Evolutionary conservation across 1,140 invertebrate genomes (phyloP).

Genomic region (Adelges cooleyi): DNA sequence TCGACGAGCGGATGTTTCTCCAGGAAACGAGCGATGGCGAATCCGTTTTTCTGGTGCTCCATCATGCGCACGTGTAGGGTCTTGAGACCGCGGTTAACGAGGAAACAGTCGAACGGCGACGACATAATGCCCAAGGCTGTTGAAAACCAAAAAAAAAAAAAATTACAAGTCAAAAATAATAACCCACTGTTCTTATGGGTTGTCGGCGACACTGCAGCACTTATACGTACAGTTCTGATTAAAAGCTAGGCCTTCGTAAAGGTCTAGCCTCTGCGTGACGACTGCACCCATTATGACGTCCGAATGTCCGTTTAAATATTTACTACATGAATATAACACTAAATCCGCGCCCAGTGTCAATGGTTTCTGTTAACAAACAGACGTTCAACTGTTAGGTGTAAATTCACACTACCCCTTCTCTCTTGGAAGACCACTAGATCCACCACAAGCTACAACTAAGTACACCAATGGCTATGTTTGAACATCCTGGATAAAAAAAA

Average conservation of each 20-base stretch:
- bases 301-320: constrained; percentile 97
- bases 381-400: too few species aligned
- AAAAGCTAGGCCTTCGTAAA: constrained; percentile 64
- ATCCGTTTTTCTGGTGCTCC: constrained; percentile 65
- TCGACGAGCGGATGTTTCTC: constrained; percentile 64
- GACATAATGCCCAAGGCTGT: constrained; percentile 80
- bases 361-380: constrained; percentile 52
- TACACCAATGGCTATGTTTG: too few species aligned
- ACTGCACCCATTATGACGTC: constrained; percentile 95
- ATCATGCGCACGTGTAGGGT: constrained; percentile 87
- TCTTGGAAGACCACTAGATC: too few species aligned
- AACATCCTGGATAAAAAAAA: too few species aligned
- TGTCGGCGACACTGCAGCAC: too few species aligned
- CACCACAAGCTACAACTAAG: too few species aligned
- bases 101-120: constrained; percentile 90
- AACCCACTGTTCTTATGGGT: too few species aligned
- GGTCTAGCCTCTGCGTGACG: constrained; percentile 57
- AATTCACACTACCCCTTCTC: too few species aligned
- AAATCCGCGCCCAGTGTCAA: constrained; percentile 85
- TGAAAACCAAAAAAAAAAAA: too few species aligned
- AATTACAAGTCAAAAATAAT: too few species aligned
- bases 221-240: constrained; percentile 70
- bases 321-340: constrained; percentile 85
- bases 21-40: constrained; percentile 67
- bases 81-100: constrained; percentile 89